A percentile compares a stretch with the other conserved stretches of the same genome.
Conservation (phyloP, 2,888 invertebrate genomes). For the Galeopsomyia nigrocyanea region DNA sequence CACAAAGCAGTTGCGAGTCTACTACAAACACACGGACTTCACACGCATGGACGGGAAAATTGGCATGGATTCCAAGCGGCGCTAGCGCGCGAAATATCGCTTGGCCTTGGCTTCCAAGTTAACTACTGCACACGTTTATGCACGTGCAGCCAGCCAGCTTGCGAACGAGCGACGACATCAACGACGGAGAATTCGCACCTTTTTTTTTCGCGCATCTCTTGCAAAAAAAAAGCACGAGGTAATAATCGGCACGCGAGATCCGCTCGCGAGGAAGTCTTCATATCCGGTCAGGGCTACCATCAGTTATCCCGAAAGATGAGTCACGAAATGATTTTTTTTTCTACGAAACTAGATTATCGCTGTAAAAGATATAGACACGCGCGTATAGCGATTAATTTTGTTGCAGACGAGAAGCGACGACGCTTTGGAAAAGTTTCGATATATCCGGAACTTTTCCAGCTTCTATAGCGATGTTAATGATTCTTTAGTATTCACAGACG, state of each 20-base stretch:
- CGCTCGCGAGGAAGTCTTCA: slow-evolving; percentile 7
- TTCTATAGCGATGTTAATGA: too few species aligned
- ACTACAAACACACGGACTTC: slow-evolving; percentile 16
- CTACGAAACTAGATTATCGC: too few species aligned
- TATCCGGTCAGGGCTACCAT: not conserved
- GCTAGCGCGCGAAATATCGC: slow-evolving; percentile 36
- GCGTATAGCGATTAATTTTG: too few species aligned
- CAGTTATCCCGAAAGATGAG: too few species aligned
- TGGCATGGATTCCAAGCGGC: slow-evolving; percentile 40
- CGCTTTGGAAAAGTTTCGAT: too few species aligned
- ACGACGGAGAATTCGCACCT: not conserved
- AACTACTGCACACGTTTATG: not conserved
- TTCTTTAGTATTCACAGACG: too few species aligned
- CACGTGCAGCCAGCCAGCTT: not conserved
- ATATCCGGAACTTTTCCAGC: too few species aligned
- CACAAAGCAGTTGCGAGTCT: not conserved
- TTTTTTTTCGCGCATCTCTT: not conserved
- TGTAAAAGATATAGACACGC: too few species aligned
- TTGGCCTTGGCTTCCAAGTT: slow-evolving; percentile 16
- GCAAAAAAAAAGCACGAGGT: too few species aligned
- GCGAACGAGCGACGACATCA: not conserved
- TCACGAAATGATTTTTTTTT: too few species aligned
- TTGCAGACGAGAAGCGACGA: too few species aligned
- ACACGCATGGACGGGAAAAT: slow-evolving; percentile 21
- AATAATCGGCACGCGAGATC: slow-evolving; percentile 1